phyloP scores from a whole-genome alignment of 2,888 invertebrate genomes.

The Drosophila neonasuta region DNA sequence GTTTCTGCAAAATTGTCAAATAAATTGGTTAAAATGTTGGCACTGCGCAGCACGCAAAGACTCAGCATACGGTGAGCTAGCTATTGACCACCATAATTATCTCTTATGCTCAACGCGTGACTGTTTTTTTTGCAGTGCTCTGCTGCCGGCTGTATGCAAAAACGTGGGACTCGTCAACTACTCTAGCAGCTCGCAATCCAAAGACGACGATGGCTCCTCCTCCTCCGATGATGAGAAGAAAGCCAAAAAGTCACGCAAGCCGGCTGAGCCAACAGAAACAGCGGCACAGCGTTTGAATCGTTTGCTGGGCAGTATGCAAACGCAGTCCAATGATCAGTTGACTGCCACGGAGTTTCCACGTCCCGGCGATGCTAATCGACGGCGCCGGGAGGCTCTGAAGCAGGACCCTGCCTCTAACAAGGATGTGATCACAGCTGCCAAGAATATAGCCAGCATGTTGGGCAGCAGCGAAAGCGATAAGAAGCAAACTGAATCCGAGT shows the following conservation, averaged over 20 bases:
- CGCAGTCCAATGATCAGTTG: slow-evolving; percentile 74
- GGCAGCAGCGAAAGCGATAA: slow-evolving; percentile 86
- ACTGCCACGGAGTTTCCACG: slow-evolving; percentile 62
- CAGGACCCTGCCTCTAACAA: slow-evolving; percentile 58
- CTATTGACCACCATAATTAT: accelerated
- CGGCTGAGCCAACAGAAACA: slow-evolving; percentile 60
- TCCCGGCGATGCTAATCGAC: slow-evolving; percentile 75
- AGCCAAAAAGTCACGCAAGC: slow-evolving; percentile 48
- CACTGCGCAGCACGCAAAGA: slow-evolving; percentile 43
- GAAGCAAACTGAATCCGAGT: slow-evolving; percentile 87
- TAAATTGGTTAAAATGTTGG: slow-evolving; percentile 51
- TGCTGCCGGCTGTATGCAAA: slow-evolving; percentile 64
- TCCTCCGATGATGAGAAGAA: slow-evolving; percentile 78
- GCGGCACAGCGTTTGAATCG: slow-evolving; percentile 79
- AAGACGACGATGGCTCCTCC: slow-evolving; percentile 64
- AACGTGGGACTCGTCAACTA: slow-evolving; percentile 59
- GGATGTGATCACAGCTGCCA: slow-evolving; percentile 84
- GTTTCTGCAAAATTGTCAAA: slow-evolving; percentile 47
- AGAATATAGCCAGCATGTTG: slow-evolving; percentile 87
- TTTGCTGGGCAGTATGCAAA: slow-evolving; percentile 80
- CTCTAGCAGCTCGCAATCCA: slow-evolving; percentile 61
- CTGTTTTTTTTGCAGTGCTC: slow-evolving; percentile 27
- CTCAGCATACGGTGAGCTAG: slow-evolving; percentile 48
- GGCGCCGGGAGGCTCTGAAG: slow-evolving; percentile 60
- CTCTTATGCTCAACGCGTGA: not conserved